phyloP scores from a whole-genome alignment of 2,888 invertebrate species.

The Hirudinaria manillensis region DNA sequence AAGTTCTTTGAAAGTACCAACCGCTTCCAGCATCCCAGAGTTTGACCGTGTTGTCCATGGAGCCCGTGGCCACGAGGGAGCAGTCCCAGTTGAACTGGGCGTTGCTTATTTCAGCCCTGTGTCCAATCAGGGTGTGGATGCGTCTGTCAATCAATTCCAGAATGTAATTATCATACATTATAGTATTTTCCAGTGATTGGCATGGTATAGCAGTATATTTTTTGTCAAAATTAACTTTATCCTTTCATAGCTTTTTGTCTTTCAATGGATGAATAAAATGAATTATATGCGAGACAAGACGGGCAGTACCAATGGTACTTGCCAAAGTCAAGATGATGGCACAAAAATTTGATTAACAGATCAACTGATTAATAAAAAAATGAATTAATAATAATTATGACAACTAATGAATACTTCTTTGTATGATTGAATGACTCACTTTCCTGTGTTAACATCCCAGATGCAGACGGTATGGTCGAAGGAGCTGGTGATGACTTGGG shows the following conservation, averaged over 20 bases:
- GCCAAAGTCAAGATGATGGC: too few relatives aligned
- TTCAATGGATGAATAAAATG: too few relatives aligned
- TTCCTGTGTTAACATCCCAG: slow-evolving; percentile 66
- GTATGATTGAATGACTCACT: slow-evolving; percentile 48
- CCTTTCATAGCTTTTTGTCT: too few relatives aligned
- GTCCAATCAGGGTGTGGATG: slow-evolving; percentile 53
- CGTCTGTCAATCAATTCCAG: slow-evolving; percentile 42
- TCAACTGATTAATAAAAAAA: background rate
- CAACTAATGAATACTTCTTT: too few relatives aligned
- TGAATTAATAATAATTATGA: background rate
- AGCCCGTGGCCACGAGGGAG: slow-evolving; percentile 53
- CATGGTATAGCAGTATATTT: too few relatives aligned
- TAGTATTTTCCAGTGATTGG: too few relatives aligned
- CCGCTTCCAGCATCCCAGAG: slow-evolving; percentile 52
- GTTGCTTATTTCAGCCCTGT: slow-evolving; percentile 54
- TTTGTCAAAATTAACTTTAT: too few relatives aligned
- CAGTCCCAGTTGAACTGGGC: slow-evolving; percentile 55
- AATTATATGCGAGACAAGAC: too few relatives aligned
- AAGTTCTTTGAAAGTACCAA: slow-evolving; percentile 34
- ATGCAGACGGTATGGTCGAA: slow-evolving; percentile 71
- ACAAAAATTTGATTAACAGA: too few relatives aligned
- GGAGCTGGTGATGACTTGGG: slow-evolving; percentile 69
- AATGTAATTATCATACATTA: background rate
- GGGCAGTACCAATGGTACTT: too few relatives aligned
- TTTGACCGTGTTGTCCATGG: slow-evolving; percentile 55